phyloP scores from a whole-genome alignment of 92 coral and sea anemone species.

The Metridium senile region DNA sequence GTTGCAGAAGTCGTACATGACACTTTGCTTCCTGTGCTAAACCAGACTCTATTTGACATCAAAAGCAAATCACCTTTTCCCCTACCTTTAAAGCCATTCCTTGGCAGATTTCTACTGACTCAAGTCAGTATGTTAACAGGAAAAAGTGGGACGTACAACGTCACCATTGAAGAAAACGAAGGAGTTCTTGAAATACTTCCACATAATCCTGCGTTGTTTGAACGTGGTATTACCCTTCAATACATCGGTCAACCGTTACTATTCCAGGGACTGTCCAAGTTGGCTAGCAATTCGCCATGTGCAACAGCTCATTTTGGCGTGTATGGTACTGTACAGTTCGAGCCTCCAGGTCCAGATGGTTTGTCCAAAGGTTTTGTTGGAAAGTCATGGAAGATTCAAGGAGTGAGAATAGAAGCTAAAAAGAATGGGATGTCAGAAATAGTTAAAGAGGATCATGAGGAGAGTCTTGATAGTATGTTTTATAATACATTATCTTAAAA shows the following conservation, averaged over 20 bases:
- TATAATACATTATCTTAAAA: not conserved
- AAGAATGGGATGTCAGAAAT: not conserved
- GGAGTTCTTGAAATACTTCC: conserved; percentile 34
- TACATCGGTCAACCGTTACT: conserved; percentile 52
- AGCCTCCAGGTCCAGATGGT: conserved; percentile 51
- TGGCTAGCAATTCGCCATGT: conserved; percentile 18
- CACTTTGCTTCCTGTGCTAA: conserved; percentile 50
- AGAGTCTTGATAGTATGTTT: not conserved
- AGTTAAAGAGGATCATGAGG: no score
- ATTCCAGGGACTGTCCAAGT: conserved; percentile 25
- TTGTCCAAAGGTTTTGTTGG: conserved; percentile 50
- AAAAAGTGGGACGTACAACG: conserved; percentile 8
- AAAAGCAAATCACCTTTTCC: conserved; percentile 40
- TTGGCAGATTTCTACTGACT: conserved; percentile 45
- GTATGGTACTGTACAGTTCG: conserved; percentile 39
- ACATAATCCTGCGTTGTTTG: not conserved
- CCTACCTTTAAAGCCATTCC: conserved; percentile 41
- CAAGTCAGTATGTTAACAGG: conserved; percentile 38
- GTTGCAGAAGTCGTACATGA: conserved; percentile 52
- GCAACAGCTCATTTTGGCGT: conserved; percentile 35
- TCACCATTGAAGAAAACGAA: conserved; percentile 16
- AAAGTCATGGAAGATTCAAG: conserved; percentile 34
- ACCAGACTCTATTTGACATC: conserved; percentile 55
- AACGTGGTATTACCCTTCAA: conserved; percentile 8
- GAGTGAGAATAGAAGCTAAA: not conserved